Conservation (phyloP, 1,140 invertebrate genomes). For the Chlorops oryzae region DNA sequence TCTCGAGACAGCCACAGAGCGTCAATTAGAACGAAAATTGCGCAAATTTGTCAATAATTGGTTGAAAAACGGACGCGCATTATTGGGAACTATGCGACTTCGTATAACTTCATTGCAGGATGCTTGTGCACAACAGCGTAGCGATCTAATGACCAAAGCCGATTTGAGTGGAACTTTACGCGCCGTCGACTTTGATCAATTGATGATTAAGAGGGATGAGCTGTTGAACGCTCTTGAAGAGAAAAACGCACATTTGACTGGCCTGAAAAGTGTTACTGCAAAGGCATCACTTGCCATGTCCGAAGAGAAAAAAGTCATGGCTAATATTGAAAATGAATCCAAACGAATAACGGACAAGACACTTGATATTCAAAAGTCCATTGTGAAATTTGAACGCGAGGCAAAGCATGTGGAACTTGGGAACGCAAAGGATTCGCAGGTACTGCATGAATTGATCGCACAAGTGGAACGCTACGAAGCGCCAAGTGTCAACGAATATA, state of each 20-base stretch:
- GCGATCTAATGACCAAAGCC: slow-evolving; percentile 35
- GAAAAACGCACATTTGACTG: slow-evolving; percentile 41
- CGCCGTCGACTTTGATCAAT: slow-evolving; percentile 49
- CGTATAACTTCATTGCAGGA: slow-evolving; percentile 38
- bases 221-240: slow-evolving; percentile 42
- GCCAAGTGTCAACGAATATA: slow-evolving; percentile 36
- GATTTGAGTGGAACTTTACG: slow-evolving; percentile 48
- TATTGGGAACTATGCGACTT: slow-evolving; percentile 40
- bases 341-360: slow-evolving; percentile 25
- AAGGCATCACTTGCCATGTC: slow-evolving; percentile 38
- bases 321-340: slow-evolving; percentile 36
- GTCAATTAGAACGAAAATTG: slow-evolving; percentile 38
- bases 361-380: slow-evolving; percentile 29
- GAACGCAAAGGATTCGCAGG: slow-evolving; percentile 25
- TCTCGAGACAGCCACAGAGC: slow-evolving; percentile 31
- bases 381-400: slow-evolving; percentile 35
- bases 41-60: slow-evolving; percentile 41
- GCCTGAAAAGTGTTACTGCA: slow-evolving; percentile 47
- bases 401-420: slow-evolving; percentile 24
- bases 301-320: slow-evolving; percentile 40
- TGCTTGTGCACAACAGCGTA: slow-evolving; percentile 35
- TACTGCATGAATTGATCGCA: slow-evolving; percentile 19
- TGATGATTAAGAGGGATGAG: slow-evolving; percentile 48
- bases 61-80: slow-evolving; percentile 36
- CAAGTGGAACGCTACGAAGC: slow-evolving; percentile 35